A percentile compares a stretch with the other conserved stretches of the same genome.
phyloP scores from a whole-genome alignment of 2,113 vertebrate genomes.

The Charadrius vociferus region DNA sequence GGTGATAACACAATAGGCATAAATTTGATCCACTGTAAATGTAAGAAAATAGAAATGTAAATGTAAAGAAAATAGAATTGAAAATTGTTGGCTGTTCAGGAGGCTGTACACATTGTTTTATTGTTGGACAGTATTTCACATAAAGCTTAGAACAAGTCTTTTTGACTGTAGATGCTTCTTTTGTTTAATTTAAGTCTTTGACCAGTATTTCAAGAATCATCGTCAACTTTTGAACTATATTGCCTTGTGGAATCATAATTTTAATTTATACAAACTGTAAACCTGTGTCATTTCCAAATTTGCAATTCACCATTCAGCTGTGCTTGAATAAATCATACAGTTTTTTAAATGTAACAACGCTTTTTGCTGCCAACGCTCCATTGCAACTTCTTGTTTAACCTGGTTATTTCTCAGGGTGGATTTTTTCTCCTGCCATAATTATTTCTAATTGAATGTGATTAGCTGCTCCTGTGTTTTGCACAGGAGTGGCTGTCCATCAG shows the following conservation, averaged over 20 bases:
- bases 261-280: slow-evolving; percentile 41
- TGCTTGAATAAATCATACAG: neutral
- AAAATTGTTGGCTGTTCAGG: slow-evolving; percentile 16
- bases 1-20: neutral
- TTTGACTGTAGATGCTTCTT: neutral
- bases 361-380: neutral
- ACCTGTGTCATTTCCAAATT: neutral
- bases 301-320: neutral
- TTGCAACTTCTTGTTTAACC: neutral
- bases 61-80: slow-evolving; percentile 51
- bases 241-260: neutral
- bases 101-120: neutral
- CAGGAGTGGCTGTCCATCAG: neutral
- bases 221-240: neutral
- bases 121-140: neutral
- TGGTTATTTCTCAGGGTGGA: neutral
- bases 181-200: slow-evolving; percentile 3
- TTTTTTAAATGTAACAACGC: neutral
- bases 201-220: neutral
- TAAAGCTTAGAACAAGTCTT: neutral
- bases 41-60: too few species aligned
- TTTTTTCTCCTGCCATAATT: neutral
- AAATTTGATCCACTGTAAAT: neutral
- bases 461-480: neutral
- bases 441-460: neutral